Evolutionary conservation across 2,888 invertebrate species (phyloP), one percentile per base, ranked within the genome.

Genomic region (Tenthredo notha): DNA sequence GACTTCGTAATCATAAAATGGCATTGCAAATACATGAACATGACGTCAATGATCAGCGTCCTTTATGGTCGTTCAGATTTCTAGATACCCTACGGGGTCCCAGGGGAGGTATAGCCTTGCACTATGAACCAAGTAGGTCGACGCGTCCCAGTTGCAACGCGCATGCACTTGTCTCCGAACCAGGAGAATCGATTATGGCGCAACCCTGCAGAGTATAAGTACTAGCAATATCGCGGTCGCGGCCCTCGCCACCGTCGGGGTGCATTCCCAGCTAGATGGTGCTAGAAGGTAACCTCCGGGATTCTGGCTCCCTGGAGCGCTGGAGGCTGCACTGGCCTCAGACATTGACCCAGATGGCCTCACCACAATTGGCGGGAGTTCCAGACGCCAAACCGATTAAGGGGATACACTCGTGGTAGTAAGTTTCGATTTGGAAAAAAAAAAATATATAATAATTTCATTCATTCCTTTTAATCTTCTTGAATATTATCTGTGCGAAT

Each of bases 321-420:
- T 77, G 77, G 77, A 77, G 77, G 50, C 77, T 77, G 50, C 33
- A 47, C 54, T 33, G 50, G 77, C 33, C 61, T 18, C 80, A 80
- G 80, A 80, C 80, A 80, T 80, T 80, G 80, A 80, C 80, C 80
- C 80, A 80, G 61, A 80, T 80, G 80, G 50, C 77, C 50, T 54
- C 54, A n/a, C 33, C 12, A 47, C 77, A 33, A 25, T 2, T 25
- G 72, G 43, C 40, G 72, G 67, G 67, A 67, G 18, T 18, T 74
- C 33, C 33, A 67, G 67, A 33, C 67, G 33, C 67, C 29, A 33
- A 67, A 67, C 67, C 65, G 67, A 67, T 15, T 67, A 67, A 67
- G 67, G 67, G 18, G 18, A 67, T 12, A 18, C 15, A 18, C 12
- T 47, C 33, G 18, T 33, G 67, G 67, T 33, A 33, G 33, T 67